phyloP scores from a whole-genome alignment of 2,797 vertebrate genomes.

The Benthosema pterotum region DNA sequence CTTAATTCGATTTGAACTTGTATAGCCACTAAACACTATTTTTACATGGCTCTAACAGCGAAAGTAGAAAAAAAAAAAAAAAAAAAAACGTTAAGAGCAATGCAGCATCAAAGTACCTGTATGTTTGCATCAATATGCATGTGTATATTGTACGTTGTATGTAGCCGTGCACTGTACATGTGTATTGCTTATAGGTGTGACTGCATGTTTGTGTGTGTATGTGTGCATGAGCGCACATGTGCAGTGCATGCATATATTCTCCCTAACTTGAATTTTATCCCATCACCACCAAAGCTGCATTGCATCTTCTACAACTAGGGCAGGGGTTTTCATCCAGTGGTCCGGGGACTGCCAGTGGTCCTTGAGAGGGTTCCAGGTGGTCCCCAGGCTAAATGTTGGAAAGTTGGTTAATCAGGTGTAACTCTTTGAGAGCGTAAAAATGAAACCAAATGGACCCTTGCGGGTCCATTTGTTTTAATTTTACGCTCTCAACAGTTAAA shows the following conservation, averaged over 20 bases:
- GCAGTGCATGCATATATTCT: no score
- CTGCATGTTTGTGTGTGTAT: conserved; percentile 2
- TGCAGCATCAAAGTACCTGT: neutral
- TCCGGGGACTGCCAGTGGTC: no score
- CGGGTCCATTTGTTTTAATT: no score
- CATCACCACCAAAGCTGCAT: conserved; percentile 6
- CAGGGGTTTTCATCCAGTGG: no score
- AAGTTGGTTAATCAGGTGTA: no score
- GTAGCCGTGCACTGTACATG: neutral
- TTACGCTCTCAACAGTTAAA: no score
- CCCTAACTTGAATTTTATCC: neutral
- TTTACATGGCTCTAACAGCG: neutral
- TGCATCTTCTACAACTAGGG: conserved; percentile 31
- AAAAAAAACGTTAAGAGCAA: conserved; percentile 20
- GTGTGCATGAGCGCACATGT: neutral
- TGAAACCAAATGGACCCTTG: no score
- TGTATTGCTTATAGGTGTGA: no score
- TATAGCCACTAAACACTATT: neutral
- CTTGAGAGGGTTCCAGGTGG: no score
- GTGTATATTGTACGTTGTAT: neutral
- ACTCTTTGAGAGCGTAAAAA: no score
- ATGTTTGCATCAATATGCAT: neutral
- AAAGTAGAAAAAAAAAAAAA: neutral
- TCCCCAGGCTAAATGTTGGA: no score
- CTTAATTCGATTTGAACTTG: neutral